A percentile compares a stretch with the other conserved stretches of the same genome.
Evolutionary conservation across 2,888 invertebrate species (phyloP).

Genomic region (Apodemia zela): DNA sequence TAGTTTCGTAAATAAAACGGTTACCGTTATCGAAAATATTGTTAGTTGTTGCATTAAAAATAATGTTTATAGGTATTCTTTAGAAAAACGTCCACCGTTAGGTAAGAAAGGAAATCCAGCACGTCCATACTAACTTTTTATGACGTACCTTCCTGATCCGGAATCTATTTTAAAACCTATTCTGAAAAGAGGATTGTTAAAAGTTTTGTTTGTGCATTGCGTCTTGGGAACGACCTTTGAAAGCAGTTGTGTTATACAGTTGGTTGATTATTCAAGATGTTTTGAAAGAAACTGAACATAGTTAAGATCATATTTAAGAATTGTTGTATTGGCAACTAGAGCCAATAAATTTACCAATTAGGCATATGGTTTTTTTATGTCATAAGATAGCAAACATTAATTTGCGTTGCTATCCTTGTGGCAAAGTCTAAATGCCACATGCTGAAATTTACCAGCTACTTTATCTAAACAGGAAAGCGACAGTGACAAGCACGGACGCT

Average conservation of each 20-base stretch:
- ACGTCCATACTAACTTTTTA: conserved; percentile 6
- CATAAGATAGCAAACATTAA: no score
- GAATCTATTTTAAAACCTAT: not conserved
- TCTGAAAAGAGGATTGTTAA: not conserved
- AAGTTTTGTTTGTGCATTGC: not conserved
- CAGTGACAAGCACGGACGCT: no score
- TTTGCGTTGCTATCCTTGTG: no score
- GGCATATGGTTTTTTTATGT: no score
- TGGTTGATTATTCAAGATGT: not conserved
- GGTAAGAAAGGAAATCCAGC: not conserved
- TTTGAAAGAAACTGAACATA: not conserved
- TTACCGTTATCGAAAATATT: conserved; percentile 2
- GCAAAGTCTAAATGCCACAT: no score
- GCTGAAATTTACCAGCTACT: no score
- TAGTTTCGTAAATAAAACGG: not conserved
- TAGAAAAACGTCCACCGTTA: not conserved
- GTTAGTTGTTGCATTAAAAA: not conserved
- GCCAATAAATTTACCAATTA: no score
- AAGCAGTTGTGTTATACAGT: no score
- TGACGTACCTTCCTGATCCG: not conserved
- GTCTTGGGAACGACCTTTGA: no score
- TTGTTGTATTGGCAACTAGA: no score
- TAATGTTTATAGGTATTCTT: not conserved
- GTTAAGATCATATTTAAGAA: no score
- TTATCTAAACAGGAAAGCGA: no score